phyloP scores from a whole-genome alignment of 2,113 vertebrate species.

The Lates calcarifer region DNA sequence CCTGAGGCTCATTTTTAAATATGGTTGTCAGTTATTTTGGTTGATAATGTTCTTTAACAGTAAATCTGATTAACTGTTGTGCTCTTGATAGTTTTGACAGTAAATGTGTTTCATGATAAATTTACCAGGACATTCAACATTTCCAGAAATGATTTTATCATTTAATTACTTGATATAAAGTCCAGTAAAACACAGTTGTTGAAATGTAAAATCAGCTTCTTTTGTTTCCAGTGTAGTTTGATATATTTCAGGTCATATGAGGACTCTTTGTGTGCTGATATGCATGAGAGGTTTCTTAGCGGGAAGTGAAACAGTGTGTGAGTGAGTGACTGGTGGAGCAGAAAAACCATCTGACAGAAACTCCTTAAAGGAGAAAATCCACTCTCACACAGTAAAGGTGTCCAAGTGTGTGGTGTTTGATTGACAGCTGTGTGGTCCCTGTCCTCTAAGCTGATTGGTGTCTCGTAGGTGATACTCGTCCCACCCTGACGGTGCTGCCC shows the following conservation, averaged over 20 bases:
- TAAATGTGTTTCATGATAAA: too few relatives aligned
- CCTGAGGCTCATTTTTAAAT: too few relatives aligned
- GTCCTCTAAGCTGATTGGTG: conserved; percentile 6
- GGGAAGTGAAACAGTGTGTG: conserved; percentile 33
- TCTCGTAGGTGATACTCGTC: conserved; percentile 27
- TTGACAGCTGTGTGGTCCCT: not conserved
- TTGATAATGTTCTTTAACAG: too few relatives aligned
- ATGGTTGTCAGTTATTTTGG: too few relatives aligned
- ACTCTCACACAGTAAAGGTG: not conserved
- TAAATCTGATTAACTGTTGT: too few relatives aligned
- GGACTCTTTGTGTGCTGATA: not conserved
- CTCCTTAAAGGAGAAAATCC: conserved; percentile 2
- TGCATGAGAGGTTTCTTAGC: conserved; percentile 12
- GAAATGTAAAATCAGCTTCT: not conserved
- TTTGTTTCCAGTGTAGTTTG: not conserved
- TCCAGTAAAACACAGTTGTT: not conserved
- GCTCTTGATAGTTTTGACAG: too few relatives aligned
- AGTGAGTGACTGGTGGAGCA: conserved; percentile 19
- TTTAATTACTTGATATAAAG: too few relatives aligned
- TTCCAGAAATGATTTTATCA: too few relatives aligned
- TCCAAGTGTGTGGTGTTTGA: not conserved
- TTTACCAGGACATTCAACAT: too few relatives aligned
- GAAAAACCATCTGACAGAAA: conserved; percentile 28
- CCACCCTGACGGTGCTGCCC: conserved; percentile 16
- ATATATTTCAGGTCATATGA: not conserved